phyloP scores from a whole-genome alignment of 2,113 vertebrate genomes.

The Vireo altiloquus region DNA sequence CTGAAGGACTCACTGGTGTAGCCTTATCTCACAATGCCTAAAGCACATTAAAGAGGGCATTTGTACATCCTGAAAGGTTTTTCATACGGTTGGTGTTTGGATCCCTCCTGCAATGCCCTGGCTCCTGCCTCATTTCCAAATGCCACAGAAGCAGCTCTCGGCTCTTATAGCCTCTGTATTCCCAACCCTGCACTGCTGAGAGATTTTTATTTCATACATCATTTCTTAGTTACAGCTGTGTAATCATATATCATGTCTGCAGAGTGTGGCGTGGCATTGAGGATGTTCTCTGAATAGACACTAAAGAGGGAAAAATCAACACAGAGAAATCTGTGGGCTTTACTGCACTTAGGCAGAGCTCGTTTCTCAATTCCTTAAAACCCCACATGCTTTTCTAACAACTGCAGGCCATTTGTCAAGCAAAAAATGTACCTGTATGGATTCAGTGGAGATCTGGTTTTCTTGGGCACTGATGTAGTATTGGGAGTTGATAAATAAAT shows the following conservation, averaged over 20 bases:
- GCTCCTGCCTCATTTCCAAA: background rate
- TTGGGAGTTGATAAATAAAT: background rate
- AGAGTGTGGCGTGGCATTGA: background rate
- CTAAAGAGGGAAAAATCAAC: constrained; percentile 26
- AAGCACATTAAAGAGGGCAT: background rate
- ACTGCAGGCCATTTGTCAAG: background rate
- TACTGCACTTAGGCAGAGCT: background rate
- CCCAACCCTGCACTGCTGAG: background rate
- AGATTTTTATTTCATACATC: constrained; percentile 41
- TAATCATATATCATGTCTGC: constrained; percentile 26
- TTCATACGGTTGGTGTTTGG: background rate
- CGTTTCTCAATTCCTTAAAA: constrained; percentile 19
- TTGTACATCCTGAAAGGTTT: background rate
- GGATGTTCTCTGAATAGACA: background rate
- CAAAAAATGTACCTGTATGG: background rate
- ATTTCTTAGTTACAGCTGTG: constrained; percentile 36
- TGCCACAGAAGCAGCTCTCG: background rate
- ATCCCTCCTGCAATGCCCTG: background rate
- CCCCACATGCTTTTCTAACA: background rate
- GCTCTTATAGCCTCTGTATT: background rate
- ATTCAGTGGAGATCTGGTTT: background rate
- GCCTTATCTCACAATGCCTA: background rate
- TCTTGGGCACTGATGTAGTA: background rate
- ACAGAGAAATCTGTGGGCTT: background rate
- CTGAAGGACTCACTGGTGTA: background rate